phyloP scores from a whole-genome alignment of 1,140 invertebrate species.

The Drosophila pseudoananassae region DNA sequence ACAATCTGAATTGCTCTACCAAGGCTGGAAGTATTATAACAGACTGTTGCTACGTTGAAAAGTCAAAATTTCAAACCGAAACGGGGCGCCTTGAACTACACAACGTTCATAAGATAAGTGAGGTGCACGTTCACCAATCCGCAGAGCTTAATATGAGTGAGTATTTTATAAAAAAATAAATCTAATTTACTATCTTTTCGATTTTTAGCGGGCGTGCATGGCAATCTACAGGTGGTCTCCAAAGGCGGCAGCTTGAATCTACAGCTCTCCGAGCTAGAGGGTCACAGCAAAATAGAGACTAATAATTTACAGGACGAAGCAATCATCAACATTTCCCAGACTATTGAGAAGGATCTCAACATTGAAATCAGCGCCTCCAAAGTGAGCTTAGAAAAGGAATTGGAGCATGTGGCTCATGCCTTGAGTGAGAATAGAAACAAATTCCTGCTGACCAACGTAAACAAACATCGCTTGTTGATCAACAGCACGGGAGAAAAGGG shows the following conservation, averaged over 20 bases:
- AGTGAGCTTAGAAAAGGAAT: slow-evolving; percentile 53
- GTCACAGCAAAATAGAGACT: slow-evolving; percentile 57
- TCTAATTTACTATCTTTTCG: background rate
- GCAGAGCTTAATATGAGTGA: slow-evolving; percentile 76
- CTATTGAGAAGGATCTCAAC: slow-evolving; percentile 60
- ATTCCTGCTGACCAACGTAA: slow-evolving; percentile 43
- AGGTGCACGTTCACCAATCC: slow-evolving; percentile 62
- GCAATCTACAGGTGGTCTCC: slow-evolving; percentile 60
- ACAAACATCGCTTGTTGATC: slow-evolving; percentile 40
- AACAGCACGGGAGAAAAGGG: slow-evolving; percentile 51
- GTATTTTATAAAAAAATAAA: background rate
- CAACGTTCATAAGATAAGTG: slow-evolving; percentile 74
- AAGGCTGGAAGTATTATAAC: slow-evolving; percentile 63
- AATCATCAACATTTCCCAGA: slow-evolving; percentile 74
- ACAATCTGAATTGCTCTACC: slow-evolving; percentile 62
- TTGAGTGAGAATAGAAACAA: slow-evolving; percentile 40
- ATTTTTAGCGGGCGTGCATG: slow-evolving; percentile 73
- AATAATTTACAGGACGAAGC: slow-evolving; percentile 54
- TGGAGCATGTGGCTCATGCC: slow-evolving; percentile 57
- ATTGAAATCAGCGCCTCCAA: slow-evolving; percentile 55
- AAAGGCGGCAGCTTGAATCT: slow-evolving; percentile 74
- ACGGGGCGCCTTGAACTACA: slow-evolving; percentile 67
- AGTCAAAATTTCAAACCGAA: slow-evolving; percentile 72
- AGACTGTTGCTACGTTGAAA: slow-evolving; percentile 76
- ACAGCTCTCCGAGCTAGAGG: slow-evolving; percentile 74